Base-by-base conservation (phyloP, 1,140 invertebrate species). In the Nixonia krombeini region DNA sequence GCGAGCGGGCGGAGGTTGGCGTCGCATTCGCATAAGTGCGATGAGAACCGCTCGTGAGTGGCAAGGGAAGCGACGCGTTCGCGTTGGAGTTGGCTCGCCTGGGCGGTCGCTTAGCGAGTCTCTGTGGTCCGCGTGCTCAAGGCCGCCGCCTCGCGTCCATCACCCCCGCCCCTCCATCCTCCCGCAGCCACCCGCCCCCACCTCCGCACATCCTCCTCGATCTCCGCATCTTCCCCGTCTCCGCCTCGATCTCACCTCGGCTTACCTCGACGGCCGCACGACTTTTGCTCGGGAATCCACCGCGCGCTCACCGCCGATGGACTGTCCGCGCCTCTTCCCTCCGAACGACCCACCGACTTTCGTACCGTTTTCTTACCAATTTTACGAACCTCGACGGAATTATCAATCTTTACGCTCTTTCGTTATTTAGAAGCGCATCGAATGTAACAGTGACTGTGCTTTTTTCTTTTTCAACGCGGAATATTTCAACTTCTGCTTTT, bases 21-120 rank as follows among this genome's bases (percentile, higher is more conserved):
- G n/a, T n/a, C n/a, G n/a, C n/a, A n/a, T n/a, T n/a, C n/a, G n/a
- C n/a, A n/a, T 76, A 75, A 70, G 65, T 67, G 67, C 61, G 65
- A 80, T 82, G 81, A 84, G 79, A 83, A 82, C 75, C 79, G 72
- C 73, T 74, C 78, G 72, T 76, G 74, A 81, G 81, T 81, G 78
- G 81, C 76, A 74, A 77, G 75, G 78, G 75, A 79, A 82, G 78
- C 75, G 72, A 77, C 78, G 79, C 74, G 76, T 78, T 80, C 72
- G 78, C 76, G 76, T 81, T 76, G 76, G 73, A 82, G 75, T 84
- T 76, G 76, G 76, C 74, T 77, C 64, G 66, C 64, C 72, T 68
- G 58, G 69, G 72, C 68, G 72, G 70, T 79, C 66, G 65, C 71
- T 46, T 70, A 68, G 53, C 55, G 61, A 58, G 56, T 72, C 58